A percentile compares a stretch with the other conserved stretches of the same genome.
phyloP scores from a whole-genome alignment of 1,140 invertebrate genomes.

The Colletes latitarsis region DNA sequence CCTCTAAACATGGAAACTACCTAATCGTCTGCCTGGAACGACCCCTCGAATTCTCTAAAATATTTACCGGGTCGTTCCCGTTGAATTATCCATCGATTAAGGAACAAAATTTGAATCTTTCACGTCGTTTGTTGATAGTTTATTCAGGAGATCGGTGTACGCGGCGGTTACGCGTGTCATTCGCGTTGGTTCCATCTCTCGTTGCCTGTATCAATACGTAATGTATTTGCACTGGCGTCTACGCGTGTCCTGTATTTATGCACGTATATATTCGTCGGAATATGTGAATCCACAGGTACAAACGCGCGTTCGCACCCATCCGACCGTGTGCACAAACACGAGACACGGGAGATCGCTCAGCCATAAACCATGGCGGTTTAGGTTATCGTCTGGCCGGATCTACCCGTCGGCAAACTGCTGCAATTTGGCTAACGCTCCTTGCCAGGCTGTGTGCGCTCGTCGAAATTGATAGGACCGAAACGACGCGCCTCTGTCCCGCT shows the following conservation, averaged over 20 bases:
- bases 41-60: neutral
- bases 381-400: slow-evolving; percentile 66
- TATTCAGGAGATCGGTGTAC: slow-evolving; percentile 10
- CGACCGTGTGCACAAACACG: slow-evolving; percentile 49
- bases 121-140: neutral
- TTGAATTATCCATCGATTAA: neutral
- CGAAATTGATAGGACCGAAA: slow-evolving; percentile 57
- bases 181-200: neutral
- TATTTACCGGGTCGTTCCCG: neutral
- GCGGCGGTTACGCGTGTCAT: neutral
- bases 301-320: slow-evolving; percentile 15
- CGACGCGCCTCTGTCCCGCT: neutral
- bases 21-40: no score
- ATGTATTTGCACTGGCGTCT: slow-evolving; percentile 31
- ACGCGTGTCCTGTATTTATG: slow-evolving; percentile 25
- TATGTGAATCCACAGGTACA: slow-evolving; percentile 37
- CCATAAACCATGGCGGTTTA: slow-evolving; percentile 67
- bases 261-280: slow-evolving; percentile 32
- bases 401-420: slow-evolving; percentile 63
- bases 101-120: slow-evolving; percentile 16
- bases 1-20: no score
- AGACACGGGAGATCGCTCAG: slow-evolving; percentile 42
- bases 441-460: slow-evolving; percentile 8
- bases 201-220: slow-evolving; percentile 22
- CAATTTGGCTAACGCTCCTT: slow-evolving; percentile 66